Evolutionary conservation across 2,113 vertebrate genomes (phyloP), one percentile per base, ranked within the genome.

Genomic region (Plecturocebus donacophilus): DNA sequence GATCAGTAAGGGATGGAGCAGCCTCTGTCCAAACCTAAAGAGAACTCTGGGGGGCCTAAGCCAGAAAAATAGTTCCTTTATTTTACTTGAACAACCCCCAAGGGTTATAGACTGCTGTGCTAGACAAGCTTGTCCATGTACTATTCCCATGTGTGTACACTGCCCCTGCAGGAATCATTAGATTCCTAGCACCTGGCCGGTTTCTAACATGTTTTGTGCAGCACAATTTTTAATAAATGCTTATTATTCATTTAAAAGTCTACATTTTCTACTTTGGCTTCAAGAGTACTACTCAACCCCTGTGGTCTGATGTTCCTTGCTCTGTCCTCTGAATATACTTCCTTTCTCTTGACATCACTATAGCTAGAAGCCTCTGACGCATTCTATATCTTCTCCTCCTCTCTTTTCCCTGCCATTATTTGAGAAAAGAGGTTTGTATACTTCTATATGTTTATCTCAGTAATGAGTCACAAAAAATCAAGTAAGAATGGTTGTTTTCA

Each of bases 211-310:
- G 71, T 79, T 93, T 90, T 94, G 6, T 93, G 94, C 11, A 83
- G 27, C 84, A 56, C 13, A n/a, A 14, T 64, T 95, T 32, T 77
- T 68, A 97, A 66, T 91, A 95, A 85, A 91, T 73, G 83, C 90
- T 81, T 73, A 68, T 80, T 71, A 73, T 49, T 54, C 56, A 81
- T 82, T 61, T 73, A 70, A 56, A 90, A 86, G 54, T 58, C 70
- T 91, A n/a, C 16, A 40, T 85, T 90, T 97, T 96, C 73, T 87
- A 40, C 32, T 95, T 95, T 40, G 32, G 14, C 8, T 75, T 96
- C 81, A 84, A 6, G 27, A 81, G 64, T 16, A 56, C 38, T 45
- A 38, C 32, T 77, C 58, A 81, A 70, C 16, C 1, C 19, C 75
- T 77, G 16, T 25, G 70, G 66, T 35, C 25, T 66, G 58, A 71